These are phyloP conservation scores for Heliconius sara DNA, from an alignment of 2,888 invertebrate species.

Conservation along the genomic window DNA sequence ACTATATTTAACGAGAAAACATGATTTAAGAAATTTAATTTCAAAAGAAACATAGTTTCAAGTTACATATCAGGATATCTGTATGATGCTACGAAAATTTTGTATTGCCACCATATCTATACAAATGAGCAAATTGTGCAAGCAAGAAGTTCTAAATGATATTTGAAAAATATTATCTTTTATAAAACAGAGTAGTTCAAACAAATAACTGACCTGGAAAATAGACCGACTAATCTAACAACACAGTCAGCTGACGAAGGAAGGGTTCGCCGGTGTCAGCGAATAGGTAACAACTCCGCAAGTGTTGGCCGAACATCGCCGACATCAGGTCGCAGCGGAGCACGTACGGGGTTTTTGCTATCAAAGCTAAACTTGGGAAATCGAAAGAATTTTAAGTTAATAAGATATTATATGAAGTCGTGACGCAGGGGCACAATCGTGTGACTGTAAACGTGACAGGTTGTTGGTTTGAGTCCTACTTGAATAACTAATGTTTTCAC, in stretches of 20 bases:
- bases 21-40: too few relatives aligned
- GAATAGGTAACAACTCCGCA: slow-evolving; percentile 80
- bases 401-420: neutral
- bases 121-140: too few relatives aligned
- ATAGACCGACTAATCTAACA: slow-evolving; percentile 75
- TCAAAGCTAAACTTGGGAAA: slow-evolving; percentile 64
- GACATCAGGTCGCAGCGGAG: slow-evolving; percentile 79
- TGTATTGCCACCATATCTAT: too few relatives aligned
- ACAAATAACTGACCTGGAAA: slow-evolving; percentile 69
- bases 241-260: slow-evolving; percentile 76
- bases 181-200: slow-evolving; percentile 15
- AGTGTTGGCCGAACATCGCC: slow-evolving; percentile 79
- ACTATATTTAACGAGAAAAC: too few relatives aligned
- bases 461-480: too few relatives aligned
- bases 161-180: neutral
- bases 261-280: slow-evolving; percentile 78
- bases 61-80: too few relatives aligned
- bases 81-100: too few relatives aligned
- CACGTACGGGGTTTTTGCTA: slow-evolving; percentile 74
- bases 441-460: too few relatives aligned
- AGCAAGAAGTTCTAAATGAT: too few relatives aligned
- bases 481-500: too few relatives aligned
- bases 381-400: neutral
- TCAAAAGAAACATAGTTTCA: too few relatives aligned
- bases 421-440: too few relatives aligned